phyloP scores from a whole-genome alignment of 2,113 vertebrate genomes.

The Callorhinus ursinus region DNA sequence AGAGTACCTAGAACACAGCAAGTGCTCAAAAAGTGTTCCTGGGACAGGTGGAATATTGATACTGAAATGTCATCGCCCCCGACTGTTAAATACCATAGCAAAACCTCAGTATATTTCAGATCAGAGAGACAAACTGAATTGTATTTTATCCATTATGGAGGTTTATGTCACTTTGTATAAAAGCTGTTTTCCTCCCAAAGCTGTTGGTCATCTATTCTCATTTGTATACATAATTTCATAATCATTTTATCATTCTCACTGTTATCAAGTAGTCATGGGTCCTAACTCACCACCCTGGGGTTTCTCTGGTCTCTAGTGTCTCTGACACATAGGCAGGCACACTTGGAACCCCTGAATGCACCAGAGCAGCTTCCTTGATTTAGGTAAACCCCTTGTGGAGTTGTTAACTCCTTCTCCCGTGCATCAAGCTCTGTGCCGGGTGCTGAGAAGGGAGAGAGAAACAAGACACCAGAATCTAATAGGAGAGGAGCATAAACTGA shows the following conservation, averaged over 20 bases:
- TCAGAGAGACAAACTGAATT: background rate
- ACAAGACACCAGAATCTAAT: background rate
- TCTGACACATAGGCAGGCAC: background rate
- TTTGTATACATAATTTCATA: background rate
- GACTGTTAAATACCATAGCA: background rate
- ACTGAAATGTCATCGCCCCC: background rate
- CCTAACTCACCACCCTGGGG: background rate
- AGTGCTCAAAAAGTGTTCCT: background rate
- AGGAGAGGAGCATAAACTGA: background rate
- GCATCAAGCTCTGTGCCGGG: background rate
- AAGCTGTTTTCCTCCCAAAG: conserved; percentile 21
- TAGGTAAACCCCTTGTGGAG: background rate
- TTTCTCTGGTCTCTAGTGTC: background rate
- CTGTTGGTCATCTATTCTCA: background rate
- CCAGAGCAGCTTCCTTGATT: background rate
- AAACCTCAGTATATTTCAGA: background rate
- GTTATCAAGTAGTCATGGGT: background rate
- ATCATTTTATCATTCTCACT: background rate
- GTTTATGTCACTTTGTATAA: background rate
- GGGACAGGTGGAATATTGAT: background rate
- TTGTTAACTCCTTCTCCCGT: background rate
- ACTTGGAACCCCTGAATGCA: background rate
- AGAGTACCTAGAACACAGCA: background rate
- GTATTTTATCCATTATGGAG: background rate
- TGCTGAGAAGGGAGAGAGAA: background rate